Evolutionary conservation across 1,140 invertebrate species (phyloP).

Genomic region (Rhopalosiphum maidis): DNA sequence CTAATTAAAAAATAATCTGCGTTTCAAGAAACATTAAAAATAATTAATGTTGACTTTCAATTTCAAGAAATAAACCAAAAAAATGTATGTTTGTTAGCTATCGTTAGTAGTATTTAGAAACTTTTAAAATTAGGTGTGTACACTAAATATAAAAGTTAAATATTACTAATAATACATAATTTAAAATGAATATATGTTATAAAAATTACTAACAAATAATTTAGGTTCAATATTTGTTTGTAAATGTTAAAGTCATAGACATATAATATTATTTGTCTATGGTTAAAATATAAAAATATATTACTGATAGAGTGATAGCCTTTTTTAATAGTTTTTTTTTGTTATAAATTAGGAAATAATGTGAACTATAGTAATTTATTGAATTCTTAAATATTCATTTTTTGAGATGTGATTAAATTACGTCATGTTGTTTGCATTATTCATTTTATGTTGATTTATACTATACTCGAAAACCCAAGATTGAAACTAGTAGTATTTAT

Average conservation of each 20-base stretch:
- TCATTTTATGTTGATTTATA: too few species aligned
- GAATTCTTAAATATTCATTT: not conserved
- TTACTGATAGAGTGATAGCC: not conserved
- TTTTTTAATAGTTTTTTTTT: not conserved
- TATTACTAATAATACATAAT: not conserved
- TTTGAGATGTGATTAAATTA: too few species aligned
- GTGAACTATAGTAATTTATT: not conserved
- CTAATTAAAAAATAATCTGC: not conserved
- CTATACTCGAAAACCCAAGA: too few species aligned
- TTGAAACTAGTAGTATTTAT: too few species aligned
- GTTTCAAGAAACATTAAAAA: not conserved
- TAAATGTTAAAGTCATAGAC: not conserved
- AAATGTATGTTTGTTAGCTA: not conserved
- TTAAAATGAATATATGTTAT: not conserved
- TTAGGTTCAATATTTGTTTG: not conserved
- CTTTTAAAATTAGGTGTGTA: not conserved
- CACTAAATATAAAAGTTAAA: not conserved
- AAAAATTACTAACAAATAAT: not conserved
- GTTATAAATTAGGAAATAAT: not conserved
- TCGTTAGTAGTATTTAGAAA: not conserved
- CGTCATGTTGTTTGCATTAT: too few species aligned
- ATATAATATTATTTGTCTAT: too few species aligned
- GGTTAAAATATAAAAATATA: not conserved
- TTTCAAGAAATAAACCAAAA: not conserved
- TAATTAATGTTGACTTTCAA: not conserved